Base-by-base conservation (phyloP, 2,113 vertebrate genomes). In the Chaetodon auriga region DNA sequence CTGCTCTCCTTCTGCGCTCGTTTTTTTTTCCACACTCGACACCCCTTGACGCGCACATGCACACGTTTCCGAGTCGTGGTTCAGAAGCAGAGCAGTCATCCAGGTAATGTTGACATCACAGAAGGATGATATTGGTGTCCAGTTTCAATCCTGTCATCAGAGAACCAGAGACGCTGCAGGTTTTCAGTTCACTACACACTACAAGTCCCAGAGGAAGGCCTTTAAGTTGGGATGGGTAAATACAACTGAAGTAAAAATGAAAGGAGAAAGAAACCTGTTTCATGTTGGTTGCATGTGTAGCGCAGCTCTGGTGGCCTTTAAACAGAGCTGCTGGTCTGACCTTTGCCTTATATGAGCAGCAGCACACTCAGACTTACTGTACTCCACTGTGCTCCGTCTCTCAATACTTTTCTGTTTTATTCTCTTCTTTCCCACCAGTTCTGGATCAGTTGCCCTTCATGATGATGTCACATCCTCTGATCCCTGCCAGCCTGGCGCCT, bases 391-490 rank as follows among this genome's bases (percentile, higher is more conserved):
- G 1, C 68, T 68, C 36, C 43, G 10, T 58, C 58, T 43, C 10
- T 64, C 23, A 6, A 1, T 49, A 43, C 18, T 4, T 75, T 75
- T 68, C n/a, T 78, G 19, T 64, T 55, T 55, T 82, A 53, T 78
- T 72, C 54, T 62, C 7, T 81, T 75, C 46, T 48, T 45, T 83
- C 96, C 45, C 76, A 96, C 45, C 84, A 98, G 98, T 98, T 90
- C 87, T 99, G 95, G 98, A 99, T 89, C 97, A 99, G 91, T 96
- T 99, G 90, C 98, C 98, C 87, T 99, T 99, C 92, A 99, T 99
- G 98, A 99, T 99, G 98, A 99, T 99, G 98, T 97, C 98, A 89
- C 98, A 99, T 91, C 98, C 98, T 0, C 95, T 99, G 90, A 99
- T 99, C 90, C 98, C 98, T 9, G 98, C 98, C 93, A 98, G 97